Evolutionary conservation across 2,888 invertebrate species (phyloP).

Genomic region (Pharmacophagus antenor): DNA sequence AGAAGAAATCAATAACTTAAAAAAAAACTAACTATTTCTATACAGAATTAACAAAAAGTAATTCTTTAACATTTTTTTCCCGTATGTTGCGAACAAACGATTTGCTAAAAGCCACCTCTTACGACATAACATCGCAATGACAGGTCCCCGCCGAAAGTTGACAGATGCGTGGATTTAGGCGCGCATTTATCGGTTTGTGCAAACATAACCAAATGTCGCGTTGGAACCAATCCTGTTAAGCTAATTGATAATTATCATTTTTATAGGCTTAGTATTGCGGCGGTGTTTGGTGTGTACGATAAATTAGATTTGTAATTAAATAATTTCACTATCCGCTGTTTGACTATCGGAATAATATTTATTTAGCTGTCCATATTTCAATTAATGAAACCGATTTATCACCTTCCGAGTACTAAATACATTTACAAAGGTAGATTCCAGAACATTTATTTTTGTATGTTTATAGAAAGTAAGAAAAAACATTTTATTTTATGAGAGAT

Average conservation of each 20-base stretch:
- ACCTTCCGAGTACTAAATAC: neutral
- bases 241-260: slow-evolving; percentile 77
- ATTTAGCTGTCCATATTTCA: slow-evolving; percentile 9
- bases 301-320: slow-evolving; percentile 42
- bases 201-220: slow-evolving; percentile 75
- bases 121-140: slow-evolving; percentile 38
- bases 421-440: too few species aligned
- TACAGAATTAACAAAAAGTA: too few species aligned
- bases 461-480: neutral
- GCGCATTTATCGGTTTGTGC: slow-evolving; percentile 62
- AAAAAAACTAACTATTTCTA: too few species aligned
- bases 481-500: neutral
- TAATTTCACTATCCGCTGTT: slow-evolving; percentile 36
- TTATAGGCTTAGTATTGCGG: slow-evolving; percentile 60
- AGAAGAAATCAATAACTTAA: too few species aligned
- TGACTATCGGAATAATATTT: slow-evolving; percentile 20
- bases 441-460: neutral
- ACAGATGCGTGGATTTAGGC: slow-evolving; percentile 59
- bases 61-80: too few species aligned
- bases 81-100: slow-evolving; percentile 8
- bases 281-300: slow-evolving; percentile 44
- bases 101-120: slow-evolving; percentile 33
- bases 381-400: slow-evolving; percentile 1
- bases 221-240: slow-evolving; percentile 45
- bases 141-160: slow-evolving; percentile 47